Evolutionary conservation across 1,140 invertebrate species (phyloP), one percentile per base, ranked within the genome.

Genomic region (Ephestia elutella): DNA sequence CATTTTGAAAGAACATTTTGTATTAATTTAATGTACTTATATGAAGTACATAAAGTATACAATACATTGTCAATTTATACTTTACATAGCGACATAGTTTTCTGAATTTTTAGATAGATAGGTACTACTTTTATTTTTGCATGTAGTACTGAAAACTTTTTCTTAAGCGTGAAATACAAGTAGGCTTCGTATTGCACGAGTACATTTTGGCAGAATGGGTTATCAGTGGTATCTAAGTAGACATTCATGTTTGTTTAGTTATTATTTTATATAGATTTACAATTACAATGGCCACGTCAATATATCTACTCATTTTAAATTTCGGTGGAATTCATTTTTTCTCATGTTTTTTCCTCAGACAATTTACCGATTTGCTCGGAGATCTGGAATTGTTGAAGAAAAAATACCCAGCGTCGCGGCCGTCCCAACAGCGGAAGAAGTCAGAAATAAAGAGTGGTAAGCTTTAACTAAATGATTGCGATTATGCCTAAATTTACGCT

Each of bases 371-470:
- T 28, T 67, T 87, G 18, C 63, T 89, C n/a, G 86, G 86, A 15
- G 80, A 87, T 66, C 71, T 89, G 54, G 71, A 87, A 50, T 81
- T 83, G 60, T 66, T 89, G n/a, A 87, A 68, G 69, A 76, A 76
- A 38, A 73, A 84, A 38, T 80, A 87, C 44, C 63, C 73, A 8
- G 73, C 73, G 4, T 72, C 82, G 11, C 60, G 78, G 18, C 73
- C 80, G 3, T 85, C 82, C 0, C 72, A 79, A 54, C 75, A 77
- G 32, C 82, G 79, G 49, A 86, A 85, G 59, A 72, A 65, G 5
- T 83, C 85, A 5, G 73, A 82, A 70, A 71, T 86, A n/a, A 86
- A 78, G 71, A 85, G 80, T 50, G 83, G 83, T 87, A 63, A 88
- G 61, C 62, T 35, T 5, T 11, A 35, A 35, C 9, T 5, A 4